Conservation (phyloP, 2,888 invertebrate genomes). For the Microplitis manilae region DNA sequence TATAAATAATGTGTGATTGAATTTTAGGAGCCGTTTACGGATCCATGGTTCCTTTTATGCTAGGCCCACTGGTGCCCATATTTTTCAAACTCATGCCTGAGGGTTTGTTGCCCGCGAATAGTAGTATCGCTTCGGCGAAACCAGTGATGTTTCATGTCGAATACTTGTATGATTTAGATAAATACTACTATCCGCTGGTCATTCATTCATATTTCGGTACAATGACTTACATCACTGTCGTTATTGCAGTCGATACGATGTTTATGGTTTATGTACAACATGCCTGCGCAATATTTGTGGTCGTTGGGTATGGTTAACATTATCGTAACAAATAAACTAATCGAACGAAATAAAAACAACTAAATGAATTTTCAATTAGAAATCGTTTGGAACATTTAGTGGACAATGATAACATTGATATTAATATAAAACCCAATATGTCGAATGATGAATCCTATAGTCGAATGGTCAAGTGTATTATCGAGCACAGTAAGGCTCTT, state of each 20-base stretch:
- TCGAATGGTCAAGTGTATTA: slow-evolving; percentile 49
- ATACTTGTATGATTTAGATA: slow-evolving; percentile 43
- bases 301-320: slow-evolving; percentile 35
- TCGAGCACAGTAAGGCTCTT: slow-evolving; percentile 47
- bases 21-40: slow-evolving; percentile 46
- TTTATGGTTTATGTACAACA: slow-evolving; percentile 45
- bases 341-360: background rate
- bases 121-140: slow-evolving; percentile 28
- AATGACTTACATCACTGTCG: slow-evolving; percentile 26
- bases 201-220: slow-evolving; percentile 44
- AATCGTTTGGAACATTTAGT: slow-evolving; percentile 51
- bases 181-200: slow-evolving; percentile 43
- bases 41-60: slow-evolving; percentile 49
- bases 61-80: slow-evolving; percentile 45
- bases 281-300: slow-evolving; percentile 42
- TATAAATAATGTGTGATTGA: background rate
- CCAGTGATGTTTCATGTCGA: slow-evolving; percentile 51
- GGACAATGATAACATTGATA: slow-evolving; percentile 42
- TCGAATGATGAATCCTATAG: slow-evolving; percentile 47
- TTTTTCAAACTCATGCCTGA: slow-evolving; percentile 28
- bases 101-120: slow-evolving; percentile 5
- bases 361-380: slow-evolving; percentile 41
- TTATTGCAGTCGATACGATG: slow-evolving; percentile 38
- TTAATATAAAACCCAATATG: slow-evolving; percentile 46
- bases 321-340: background rate